Evolutionary conservation across 1,140 invertebrate genomes (phyloP).

Genomic region (Charaxes varanes): DNA sequence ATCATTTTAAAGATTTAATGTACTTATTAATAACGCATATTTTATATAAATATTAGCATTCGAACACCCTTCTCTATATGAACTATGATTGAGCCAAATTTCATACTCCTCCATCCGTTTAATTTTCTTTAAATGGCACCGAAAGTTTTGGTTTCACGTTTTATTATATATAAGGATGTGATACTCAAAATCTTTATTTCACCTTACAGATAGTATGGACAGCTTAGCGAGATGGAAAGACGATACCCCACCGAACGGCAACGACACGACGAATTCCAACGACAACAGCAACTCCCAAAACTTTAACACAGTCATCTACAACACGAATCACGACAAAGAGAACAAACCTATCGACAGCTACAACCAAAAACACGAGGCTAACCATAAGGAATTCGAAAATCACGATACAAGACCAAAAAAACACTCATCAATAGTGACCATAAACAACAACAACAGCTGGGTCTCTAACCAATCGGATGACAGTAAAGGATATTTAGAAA

Average conservation of each 20-base stretch:
- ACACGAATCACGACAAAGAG: conserved; percentile 48
- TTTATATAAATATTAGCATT: too few relatives aligned
- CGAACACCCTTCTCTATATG: too few relatives aligned
- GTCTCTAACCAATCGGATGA: conserved; percentile 68
- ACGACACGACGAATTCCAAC: conserved; percentile 63
- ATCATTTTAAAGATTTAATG: too few relatives aligned
- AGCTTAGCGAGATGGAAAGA: conserved; percentile 71
- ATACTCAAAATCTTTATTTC: neutral
- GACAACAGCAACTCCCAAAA: conserved; percentile 64
- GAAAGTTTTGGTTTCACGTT: neutral
- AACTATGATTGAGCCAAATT: too few relatives aligned
- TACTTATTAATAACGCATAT: too few relatives aligned
- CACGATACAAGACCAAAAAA: conserved; percentile 51
- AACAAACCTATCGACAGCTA: conserved; percentile 53
- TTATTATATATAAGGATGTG: neutral
- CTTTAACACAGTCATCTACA: conserved; percentile 71
- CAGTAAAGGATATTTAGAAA: conserved; percentile 64
- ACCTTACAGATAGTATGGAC: conserved; percentile 67
- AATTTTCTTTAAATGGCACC: too few relatives aligned
- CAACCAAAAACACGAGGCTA: conserved; percentile 40
- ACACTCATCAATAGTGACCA: conserved; percentile 66
- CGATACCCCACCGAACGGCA: conserved; percentile 69
- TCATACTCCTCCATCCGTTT: too few relatives aligned
- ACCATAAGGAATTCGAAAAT: conserved; percentile 34
- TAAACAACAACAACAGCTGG: conserved; percentile 71